Percentiles rank a stretch among this genome's conserved stretches.
These are phyloP conservation scores for Hipparchia semele DNA, from an alignment of 2,888 invertebrate genomes.

Conservation along the genomic window DNA sequence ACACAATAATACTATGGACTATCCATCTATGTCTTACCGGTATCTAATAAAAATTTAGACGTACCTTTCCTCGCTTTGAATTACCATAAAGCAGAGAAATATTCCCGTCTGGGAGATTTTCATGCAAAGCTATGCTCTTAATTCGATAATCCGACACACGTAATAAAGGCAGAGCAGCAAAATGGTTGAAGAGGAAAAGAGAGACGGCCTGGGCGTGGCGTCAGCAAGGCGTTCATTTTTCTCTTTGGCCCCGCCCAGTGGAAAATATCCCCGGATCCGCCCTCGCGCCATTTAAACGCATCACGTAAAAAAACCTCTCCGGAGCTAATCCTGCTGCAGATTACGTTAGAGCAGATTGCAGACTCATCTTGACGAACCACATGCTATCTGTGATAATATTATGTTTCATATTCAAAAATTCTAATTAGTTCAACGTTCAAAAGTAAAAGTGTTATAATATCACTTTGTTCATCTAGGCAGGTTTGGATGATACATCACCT, in stretches of 20 bases:
- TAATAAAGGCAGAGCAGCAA: slow-evolving; percentile 61
- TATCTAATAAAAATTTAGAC: slow-evolving; percentile 3
- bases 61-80: neutral
- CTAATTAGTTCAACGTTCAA: no score
- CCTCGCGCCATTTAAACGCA: slow-evolving; percentile 65
- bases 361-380: slow-evolving; percentile 7
- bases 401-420: neutral
- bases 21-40: neutral
- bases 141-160: slow-evolving; percentile 43
- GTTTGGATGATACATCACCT: no score
- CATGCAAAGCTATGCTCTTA: slow-evolving; percentile 38
- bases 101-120: slow-evolving; percentile 25
- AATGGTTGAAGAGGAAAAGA: slow-evolving; percentile 54
- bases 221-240: slow-evolving; percentile 75
- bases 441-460: no score
- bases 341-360: no score
- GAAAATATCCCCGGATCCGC: slow-evolving; percentile 64
- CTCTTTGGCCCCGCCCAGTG: slow-evolving; percentile 71
- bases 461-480: no score
- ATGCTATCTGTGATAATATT: neutral
- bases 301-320: slow-evolving; percentile 34
- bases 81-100: slow-evolving; percentile 14
- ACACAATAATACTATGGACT: no score
- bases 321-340: slow-evolving; percentile 20
- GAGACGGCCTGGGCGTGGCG: slow-evolving; percentile 68